These are phyloP conservation scores for Aleiodes testaceus DNA, from an alignment of 2,888 invertebrate species.

Conservation along the genomic window DNA sequence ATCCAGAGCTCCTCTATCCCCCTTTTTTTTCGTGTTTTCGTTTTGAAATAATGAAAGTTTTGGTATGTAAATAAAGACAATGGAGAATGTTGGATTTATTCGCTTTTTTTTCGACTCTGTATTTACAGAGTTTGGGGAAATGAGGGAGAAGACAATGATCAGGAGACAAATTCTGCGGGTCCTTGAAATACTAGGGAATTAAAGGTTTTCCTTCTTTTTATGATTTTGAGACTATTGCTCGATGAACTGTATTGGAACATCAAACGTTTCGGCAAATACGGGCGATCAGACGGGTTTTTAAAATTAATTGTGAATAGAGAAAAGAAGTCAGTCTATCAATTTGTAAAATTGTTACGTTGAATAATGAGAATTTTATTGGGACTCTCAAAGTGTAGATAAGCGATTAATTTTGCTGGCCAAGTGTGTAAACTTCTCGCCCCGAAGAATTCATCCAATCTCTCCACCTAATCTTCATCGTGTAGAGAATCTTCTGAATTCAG, in stretches of 20 bases:
- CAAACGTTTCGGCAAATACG: slow-evolving; percentile 21
- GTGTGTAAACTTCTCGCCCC: background rate
- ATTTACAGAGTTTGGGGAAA: background rate
- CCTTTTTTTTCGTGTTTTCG: background rate
- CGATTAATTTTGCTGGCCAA: slow-evolving; percentile 12
- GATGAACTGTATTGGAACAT: slow-evolving; percentile 20
- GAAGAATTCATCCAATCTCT: slow-evolving; percentile 13
- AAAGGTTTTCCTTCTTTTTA: background rate
- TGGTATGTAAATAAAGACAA: slow-evolving; percentile 44
- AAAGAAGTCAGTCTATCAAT: background rate
- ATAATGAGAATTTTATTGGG: background rate
- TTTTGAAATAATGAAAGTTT: slow-evolving; percentile 28
- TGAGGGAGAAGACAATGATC: background rate
- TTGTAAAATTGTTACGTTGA: background rate
- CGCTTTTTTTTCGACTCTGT: background rate
- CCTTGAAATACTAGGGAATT: slow-evolving; percentile 11
- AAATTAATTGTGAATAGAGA: background rate
- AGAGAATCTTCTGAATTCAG: background rate
- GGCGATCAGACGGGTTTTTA: background rate
- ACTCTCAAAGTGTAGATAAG: slow-evolving; percentile 31
- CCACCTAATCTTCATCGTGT: slow-evolving; percentile 7
- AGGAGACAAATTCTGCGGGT: background rate
- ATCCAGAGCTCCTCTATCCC: background rate
- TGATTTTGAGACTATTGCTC: background rate
- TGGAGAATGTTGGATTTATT: slow-evolving; percentile 42